These are phyloP conservation scores for Podotricha telesiphe DNA, from an alignment of 2,888 invertebrate species.

Conservation along the genomic window DNA sequence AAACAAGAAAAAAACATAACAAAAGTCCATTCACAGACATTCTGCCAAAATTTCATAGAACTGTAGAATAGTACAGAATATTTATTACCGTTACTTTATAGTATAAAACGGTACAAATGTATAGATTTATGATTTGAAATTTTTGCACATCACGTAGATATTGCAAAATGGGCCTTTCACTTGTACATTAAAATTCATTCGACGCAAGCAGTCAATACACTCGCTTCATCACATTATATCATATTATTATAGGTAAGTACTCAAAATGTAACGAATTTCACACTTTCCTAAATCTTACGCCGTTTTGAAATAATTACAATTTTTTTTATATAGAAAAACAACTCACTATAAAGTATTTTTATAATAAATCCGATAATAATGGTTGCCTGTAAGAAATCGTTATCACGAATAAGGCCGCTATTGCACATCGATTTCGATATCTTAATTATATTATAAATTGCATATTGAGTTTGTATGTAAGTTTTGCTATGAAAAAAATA, in stretches of 20 bases:
- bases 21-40: slow-evolving; percentile 15
- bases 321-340: too few relatives aligned
- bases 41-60: slow-evolving; percentile 17
- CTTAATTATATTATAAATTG: too few relatives aligned
- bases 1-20: not conserved
- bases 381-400: too few relatives aligned
- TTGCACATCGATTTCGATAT: too few relatives aligned
- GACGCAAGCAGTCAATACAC: slow-evolving; percentile 39
- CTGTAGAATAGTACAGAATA: slow-evolving; percentile 1
- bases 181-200: slow-evolving; percentile 45
- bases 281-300: not conserved
- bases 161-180: slow-evolving; percentile 48
- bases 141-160: slow-evolving; percentile 45
- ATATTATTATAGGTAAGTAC: slow-evolving; percentile 15
- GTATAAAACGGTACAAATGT: slow-evolving; percentile 28
- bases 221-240: slow-evolving; percentile 41
- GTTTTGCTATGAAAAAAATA: too few relatives aligned
- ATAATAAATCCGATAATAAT: too few relatives aligned
- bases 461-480: too few relatives aligned
- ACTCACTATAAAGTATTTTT: too few relatives aligned
- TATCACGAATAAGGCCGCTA: too few relatives aligned
- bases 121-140: slow-evolving; percentile 36
- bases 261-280: not conserved
- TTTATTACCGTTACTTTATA: slow-evolving; percentile 20
- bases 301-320: not conserved